Evolutionary conservation across 2,797 vertebrate species (phyloP).

Genomic region (Xenops minutus): DNA sequence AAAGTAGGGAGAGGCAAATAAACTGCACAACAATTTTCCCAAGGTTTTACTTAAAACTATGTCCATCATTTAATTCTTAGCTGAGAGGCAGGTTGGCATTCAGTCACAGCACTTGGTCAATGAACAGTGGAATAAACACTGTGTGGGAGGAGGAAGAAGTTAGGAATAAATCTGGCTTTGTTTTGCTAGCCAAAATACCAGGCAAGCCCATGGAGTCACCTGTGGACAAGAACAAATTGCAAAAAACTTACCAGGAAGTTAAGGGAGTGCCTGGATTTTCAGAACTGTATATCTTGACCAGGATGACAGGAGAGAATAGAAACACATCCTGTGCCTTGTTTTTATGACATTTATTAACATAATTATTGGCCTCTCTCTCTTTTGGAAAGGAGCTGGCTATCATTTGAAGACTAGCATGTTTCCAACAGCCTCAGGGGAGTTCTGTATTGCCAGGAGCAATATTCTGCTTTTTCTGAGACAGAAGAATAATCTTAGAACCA

Average conservation of each 20-base stretch:
- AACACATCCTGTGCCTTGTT: constrained; percentile 20
- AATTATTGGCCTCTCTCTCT: background rate
- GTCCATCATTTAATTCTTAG: background rate
- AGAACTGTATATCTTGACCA: background rate
- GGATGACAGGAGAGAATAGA: background rate
- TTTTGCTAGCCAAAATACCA: background rate
- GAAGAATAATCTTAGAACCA: background rate
- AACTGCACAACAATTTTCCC: background rate
- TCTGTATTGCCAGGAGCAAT: background rate
- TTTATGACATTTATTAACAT: constrained; percentile 24
- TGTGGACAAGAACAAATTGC: background rate
- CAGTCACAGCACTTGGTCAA: background rate
- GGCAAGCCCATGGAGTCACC: background rate
- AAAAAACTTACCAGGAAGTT: background rate
- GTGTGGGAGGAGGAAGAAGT: background rate
- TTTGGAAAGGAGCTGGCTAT: background rate
- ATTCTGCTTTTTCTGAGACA: background rate
- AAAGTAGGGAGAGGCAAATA: background rate
- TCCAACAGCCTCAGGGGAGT: background rate
- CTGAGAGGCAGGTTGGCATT: background rate
- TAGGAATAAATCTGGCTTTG: background rate
- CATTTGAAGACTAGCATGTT: background rate
- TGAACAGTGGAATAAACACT: background rate
- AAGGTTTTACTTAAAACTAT: background rate
- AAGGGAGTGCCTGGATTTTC: background rate